Percentiles rank a stretch among this genome's conserved stretches.
Conservation (phyloP, 2,888 invertebrate species). For the Lepetodrilus schrolli region DNA sequence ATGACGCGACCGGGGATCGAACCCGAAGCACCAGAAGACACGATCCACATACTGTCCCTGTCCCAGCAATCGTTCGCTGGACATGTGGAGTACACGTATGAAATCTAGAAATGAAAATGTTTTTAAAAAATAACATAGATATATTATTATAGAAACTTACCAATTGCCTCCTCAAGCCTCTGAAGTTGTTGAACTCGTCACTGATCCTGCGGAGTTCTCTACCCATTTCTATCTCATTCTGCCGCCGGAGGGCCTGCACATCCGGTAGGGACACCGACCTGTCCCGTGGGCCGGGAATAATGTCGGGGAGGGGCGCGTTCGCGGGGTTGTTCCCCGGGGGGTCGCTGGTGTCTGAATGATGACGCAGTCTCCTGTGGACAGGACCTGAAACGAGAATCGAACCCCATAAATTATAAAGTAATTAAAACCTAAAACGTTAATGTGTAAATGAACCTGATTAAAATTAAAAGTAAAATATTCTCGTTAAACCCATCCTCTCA, state of each 20-base stretch:
- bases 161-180: slow-evolving; percentile 35
- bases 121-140: too few species aligned
- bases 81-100: not conserved
- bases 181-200: slow-evolving; percentile 61
- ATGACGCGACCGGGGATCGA: too few species aligned
- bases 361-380: slow-evolving; percentile 37
- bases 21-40: not conserved
- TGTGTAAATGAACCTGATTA: too few species aligned
- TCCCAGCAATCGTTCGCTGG: not conserved
- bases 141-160: too few species aligned
- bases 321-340: slow-evolving; percentile 12
- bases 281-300: slow-evolving; percentile 56
- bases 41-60: not conserved
- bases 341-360: slow-evolving; percentile 46
- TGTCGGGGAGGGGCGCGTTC: slow-evolving; percentile 57
- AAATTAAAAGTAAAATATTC: too few species aligned
- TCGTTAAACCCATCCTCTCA: too few species aligned
- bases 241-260: slow-evolving; percentile 51
- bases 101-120: too few species aligned
- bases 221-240: slow-evolving; percentile 57
- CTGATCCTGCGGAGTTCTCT: slow-evolving; percentile 65
- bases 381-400: slow-evolving; percentile 32
- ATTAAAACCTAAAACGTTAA: too few species aligned
- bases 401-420: not conserved
- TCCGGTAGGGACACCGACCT: slow-evolving; percentile 62